These are phyloP conservation scores for Isaurus tuberculatus DNA, from an alignment of 92 coral and sea anemone genomes.

Conservation along the genomic window DNA sequence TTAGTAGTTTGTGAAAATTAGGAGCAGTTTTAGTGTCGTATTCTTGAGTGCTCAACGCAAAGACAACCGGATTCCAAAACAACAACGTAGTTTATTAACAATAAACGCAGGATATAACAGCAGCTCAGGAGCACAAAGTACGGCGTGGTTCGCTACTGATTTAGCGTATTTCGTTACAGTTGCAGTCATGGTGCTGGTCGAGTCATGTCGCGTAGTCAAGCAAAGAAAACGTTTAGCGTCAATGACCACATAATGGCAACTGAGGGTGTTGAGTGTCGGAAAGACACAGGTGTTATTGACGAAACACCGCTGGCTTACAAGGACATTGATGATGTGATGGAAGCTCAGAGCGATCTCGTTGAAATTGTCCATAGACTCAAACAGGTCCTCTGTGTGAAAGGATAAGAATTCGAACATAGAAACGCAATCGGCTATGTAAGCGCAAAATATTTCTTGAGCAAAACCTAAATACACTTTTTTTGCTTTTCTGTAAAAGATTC, in stretches of 20 bases:
- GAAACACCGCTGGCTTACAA: slow-evolving; percentile 92
- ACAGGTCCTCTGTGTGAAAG: slow-evolving; percentile 81
- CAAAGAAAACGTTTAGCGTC: slow-evolving; percentile 71
- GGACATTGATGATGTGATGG: slow-evolving; percentile 89
- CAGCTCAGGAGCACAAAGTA: too few relatives aligned
- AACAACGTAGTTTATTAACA: too few relatives aligned
- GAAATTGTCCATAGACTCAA: slow-evolving; percentile 69
- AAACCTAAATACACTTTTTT: too few relatives aligned
- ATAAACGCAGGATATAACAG: too few relatives aligned
- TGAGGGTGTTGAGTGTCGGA: slow-evolving; percentile 85
- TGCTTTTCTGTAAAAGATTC: too few relatives aligned
- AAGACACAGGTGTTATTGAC: slow-evolving; percentile 79
- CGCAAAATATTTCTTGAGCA: background rate
- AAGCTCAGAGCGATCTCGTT: slow-evolving; percentile 81
- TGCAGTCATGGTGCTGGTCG: slow-evolving; percentile 91
- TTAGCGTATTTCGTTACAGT: slow-evolving; percentile 47
- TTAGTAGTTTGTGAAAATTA: too few relatives aligned
- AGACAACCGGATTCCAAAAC: too few relatives aligned
- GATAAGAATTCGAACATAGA: slow-evolving; percentile 19
- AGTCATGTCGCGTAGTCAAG: slow-evolving; percentile 77
- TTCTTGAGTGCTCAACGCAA: too few relatives aligned
- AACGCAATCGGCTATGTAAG: background rate
- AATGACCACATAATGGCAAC: slow-evolving; percentile 74
- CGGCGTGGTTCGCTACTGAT: too few relatives aligned
- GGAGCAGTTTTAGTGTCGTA: too few relatives aligned